Evolutionary conservation across 2,888 invertebrate species (phyloP).

Genomic region (Orthosia gothica): DNA sequence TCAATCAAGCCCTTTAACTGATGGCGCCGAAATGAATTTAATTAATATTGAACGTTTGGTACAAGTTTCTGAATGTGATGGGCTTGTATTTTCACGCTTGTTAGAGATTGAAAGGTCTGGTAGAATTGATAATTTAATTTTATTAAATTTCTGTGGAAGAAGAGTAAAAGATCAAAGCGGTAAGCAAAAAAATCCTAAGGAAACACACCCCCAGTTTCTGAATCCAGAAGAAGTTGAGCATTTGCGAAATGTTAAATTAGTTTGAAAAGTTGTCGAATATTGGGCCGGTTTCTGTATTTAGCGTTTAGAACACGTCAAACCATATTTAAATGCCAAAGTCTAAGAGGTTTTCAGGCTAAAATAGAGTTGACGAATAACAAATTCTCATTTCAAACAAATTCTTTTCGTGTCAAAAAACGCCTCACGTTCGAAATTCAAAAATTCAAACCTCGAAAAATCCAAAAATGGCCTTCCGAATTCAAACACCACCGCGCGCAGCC

Average conservation of each 20-base stretch:
- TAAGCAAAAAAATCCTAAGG: no score
- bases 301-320: no score
- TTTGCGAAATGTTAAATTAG: no score
- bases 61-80: constrained; percentile 9
- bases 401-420: not conserved
- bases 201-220: no score
- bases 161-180: no score
- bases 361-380: no score
- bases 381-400: not conserved
- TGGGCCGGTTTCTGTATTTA: no score
- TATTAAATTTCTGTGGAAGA: not conserved
- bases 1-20: constrained; percentile 60
- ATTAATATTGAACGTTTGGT: constrained; percentile 59
- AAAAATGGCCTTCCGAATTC: constrained; percentile 58
- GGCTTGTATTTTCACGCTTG: constrained; percentile 46
- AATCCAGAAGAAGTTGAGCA: no score
- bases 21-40: constrained; percentile 63
- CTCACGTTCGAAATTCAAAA: constrained; percentile 29
- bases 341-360: no score
- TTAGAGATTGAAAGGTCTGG: constrained; percentile 22
- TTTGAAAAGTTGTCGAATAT: no score
- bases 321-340: no score
- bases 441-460: constrained; percentile 21
- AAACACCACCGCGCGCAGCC: constrained; percentile 64
- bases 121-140: not conserved